phyloP scores from a whole-genome alignment of 2,797 vertebrate species.

The Parotocinclus haroldoi region DNA sequence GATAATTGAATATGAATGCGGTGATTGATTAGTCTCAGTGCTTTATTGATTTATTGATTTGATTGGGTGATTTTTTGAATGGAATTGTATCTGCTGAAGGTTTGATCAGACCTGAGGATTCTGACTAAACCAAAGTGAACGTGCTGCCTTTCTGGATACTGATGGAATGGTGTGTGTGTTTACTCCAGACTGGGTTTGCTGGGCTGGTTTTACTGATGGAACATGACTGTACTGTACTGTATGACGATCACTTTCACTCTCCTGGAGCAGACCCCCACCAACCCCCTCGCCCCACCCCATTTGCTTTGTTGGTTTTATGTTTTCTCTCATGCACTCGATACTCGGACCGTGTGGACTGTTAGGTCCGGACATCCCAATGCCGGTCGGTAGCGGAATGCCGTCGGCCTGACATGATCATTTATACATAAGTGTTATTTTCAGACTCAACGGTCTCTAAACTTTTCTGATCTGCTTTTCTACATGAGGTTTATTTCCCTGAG shows the following conservation, averaged over 20 bases:
- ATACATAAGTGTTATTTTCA: conserved; percentile 28
- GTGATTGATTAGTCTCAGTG: background rate
- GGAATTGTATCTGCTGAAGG: background rate
- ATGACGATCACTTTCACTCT: background rate
- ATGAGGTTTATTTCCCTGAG: background rate
- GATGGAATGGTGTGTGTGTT: background rate
- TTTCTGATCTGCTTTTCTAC: conserved; percentile 36
- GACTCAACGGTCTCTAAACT: conserved; percentile 41
- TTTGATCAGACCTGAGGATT: conserved; percentile 35
- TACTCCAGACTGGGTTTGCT: too few species aligned
- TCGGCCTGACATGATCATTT: conserved; percentile 44
- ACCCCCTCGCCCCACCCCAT: too few species aligned
- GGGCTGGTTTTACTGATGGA: too few species aligned
- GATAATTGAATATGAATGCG: too few species aligned
- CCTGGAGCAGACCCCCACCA: too few species aligned
- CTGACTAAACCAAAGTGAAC: conserved; percentile 9
- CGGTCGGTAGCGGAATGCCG: background rate
- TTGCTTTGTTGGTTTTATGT: too few species aligned
- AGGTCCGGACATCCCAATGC: background rate
- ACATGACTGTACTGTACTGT: background rate
- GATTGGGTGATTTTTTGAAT: background rate
- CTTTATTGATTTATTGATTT: background rate
- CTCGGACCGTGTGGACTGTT: conserved; percentile 31
- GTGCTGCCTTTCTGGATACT: background rate
- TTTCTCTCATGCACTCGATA: conserved; percentile 31